A percentile compares a stretch with the other conserved stretches of the same genome.
Evolutionary conservation across 2,113 vertebrate species (phyloP).

Genomic region (Manacus vitellinus): DNA sequence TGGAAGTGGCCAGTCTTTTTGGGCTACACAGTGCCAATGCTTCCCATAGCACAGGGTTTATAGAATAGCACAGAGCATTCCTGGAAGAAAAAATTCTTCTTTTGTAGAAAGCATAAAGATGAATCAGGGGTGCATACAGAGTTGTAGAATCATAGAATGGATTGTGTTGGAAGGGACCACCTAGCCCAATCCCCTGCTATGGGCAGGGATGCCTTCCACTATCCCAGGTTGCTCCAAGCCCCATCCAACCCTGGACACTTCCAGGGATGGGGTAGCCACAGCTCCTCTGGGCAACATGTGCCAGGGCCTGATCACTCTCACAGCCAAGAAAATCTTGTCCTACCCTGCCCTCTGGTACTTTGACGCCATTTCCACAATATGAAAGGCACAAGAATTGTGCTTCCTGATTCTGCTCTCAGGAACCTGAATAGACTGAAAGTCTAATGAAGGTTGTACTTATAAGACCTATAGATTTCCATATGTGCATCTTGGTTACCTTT

Average conservation of each 20-base stretch:
- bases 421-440: background rate
- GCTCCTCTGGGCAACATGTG: rapidly evolving
- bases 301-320: rapidly evolving
- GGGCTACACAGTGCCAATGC: rapidly evolving
- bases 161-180: background rate
- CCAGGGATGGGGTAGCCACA: background rate
- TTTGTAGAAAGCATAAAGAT: background rate
- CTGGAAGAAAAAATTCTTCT: background rate
- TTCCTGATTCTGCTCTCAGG: background rate
- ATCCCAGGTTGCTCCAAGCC: rapidly evolving
- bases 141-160: background rate
- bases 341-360: background rate
- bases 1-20: background rate
- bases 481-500: background rate
- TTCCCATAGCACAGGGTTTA: background rate
- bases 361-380: background rate
- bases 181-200: background rate
- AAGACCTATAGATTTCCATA: background rate
- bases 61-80: background rate
- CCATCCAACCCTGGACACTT: rapidly evolving
- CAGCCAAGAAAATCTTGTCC: background rate
- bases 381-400: background rate
- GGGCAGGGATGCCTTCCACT: too few relatives aligned
- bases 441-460: background rate
- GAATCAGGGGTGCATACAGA: background rate